Conservation (phyloP, 2,888 invertebrate species). For the Drosophila maculinotata region DNA sequence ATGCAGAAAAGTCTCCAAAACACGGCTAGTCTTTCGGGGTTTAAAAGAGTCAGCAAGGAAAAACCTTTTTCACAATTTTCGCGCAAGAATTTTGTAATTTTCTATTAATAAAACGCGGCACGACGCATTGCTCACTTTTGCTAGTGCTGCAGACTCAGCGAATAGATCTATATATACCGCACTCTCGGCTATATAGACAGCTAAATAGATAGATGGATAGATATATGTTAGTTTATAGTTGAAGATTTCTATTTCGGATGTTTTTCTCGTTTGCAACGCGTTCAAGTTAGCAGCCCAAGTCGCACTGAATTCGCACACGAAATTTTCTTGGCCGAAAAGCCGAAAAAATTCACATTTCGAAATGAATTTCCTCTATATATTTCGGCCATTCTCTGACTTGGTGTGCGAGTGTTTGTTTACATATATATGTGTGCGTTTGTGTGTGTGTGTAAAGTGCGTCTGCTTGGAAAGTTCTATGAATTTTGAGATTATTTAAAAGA, state of each 20-base stretch:
- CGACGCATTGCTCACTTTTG: constrained; percentile 80
- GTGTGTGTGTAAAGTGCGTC: constrained; percentile 75
- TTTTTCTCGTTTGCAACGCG: constrained; percentile 84
- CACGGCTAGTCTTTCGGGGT: constrained; percentile 7
- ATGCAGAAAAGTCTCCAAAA: constrained; percentile 1
- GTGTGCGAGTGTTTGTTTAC: constrained; percentile 8
- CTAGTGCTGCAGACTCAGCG: constrained; percentile 73
- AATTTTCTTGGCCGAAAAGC: constrained; percentile 72
- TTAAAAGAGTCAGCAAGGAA: constrained; percentile 22
- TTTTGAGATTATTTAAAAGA: constrained; percentile 78
- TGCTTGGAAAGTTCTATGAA: constrained; percentile 78
- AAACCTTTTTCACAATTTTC: constrained; percentile 70
- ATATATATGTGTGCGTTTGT: constrained; percentile 9
- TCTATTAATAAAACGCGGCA: constrained; percentile 76
- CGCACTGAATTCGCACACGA: constrained; percentile 85
- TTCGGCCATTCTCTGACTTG: constrained; percentile 31
- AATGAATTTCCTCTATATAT: constrained; percentile 53
- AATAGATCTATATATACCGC: constrained; percentile 65
- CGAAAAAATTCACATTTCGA: constrained; percentile 77
- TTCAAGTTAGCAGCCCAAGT: constrained; percentile 85
- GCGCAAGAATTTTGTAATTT: constrained; percentile 76
- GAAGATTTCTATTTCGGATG: constrained; percentile 73
- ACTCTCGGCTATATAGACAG: constrained; percentile 67
- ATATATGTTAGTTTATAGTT: constrained; percentile 74
- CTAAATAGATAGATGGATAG: constrained; percentile 42